A percentile compares a stretch with the other conserved stretches of the same genome.
phyloP scores from a whole-genome alignment of 53 echinoderm and acorn worm species.

The Luidia sarsii region DNA sequence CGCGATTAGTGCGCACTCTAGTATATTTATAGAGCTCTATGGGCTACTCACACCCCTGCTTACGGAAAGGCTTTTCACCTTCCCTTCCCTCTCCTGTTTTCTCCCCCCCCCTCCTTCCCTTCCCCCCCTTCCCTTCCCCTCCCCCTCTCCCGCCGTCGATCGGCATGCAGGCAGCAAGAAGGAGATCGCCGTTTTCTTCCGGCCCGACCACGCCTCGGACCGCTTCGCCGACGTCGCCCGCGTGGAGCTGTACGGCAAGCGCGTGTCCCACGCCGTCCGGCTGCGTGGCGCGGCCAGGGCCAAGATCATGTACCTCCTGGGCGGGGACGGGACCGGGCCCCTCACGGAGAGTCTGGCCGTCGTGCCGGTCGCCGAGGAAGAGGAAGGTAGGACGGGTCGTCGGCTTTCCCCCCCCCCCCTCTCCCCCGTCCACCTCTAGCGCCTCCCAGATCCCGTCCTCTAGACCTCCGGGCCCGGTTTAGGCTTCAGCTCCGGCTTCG shows the following conservation, averaged over 20 bases:
- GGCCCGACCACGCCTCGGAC: slow-evolving; percentile 93
- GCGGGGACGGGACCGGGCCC: slow-evolving; percentile 80
- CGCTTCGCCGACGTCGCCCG: slow-evolving; percentile 82
- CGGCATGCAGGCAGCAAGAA: slow-evolving; percentile 85
- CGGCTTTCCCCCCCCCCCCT: background rate
- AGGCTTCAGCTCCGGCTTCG: too few relatives aligned
- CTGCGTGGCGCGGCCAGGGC: slow-evolving; percentile 83
- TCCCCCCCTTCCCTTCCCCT: too few relatives aligned
- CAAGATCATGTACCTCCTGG: slow-evolving; percentile 86
- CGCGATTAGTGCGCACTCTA: too few relatives aligned
- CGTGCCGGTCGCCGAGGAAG: slow-evolving; percentile 70
- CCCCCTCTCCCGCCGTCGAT: too few relatives aligned
- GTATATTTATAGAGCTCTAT: too few relatives aligned
- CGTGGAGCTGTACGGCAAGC: slow-evolving; percentile 87
- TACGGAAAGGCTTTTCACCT: too few relatives aligned
- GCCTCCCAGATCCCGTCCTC: background rate
- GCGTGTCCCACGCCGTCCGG: slow-evolving; percentile 73
- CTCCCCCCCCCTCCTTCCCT: too few relatives aligned
- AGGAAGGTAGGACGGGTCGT: slow-evolving; percentile 57
- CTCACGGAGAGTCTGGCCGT: slow-evolving; percentile 77
- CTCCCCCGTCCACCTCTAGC: background rate
- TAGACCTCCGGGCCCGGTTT: too few relatives aligned
- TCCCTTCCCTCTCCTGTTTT: too few relatives aligned
- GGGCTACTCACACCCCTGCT: too few relatives aligned
- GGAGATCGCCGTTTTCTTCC: slow-evolving; percentile 86